phyloP scores from a whole-genome alignment of 2,888 invertebrate genomes.

The Amphiduros pacificus region DNA sequence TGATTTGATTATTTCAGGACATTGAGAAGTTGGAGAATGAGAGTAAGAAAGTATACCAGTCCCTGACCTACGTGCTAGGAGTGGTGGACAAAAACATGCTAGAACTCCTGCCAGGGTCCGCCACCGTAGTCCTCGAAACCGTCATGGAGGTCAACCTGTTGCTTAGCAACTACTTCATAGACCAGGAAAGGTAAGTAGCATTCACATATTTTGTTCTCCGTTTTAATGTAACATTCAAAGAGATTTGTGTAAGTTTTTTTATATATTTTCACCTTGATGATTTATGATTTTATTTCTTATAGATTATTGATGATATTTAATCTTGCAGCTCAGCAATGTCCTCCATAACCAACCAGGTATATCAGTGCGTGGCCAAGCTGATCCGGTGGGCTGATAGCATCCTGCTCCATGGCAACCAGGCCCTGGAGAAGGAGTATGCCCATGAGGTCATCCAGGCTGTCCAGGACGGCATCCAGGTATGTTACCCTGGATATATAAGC shows the following conservation, averaged over 20 bases:
- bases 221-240: neutral
- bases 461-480: conserved; percentile 73
- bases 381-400: conserved; percentile 89
- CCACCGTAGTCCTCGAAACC: conserved; percentile 89
- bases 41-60: conserved; percentile 68
- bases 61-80: conserved; percentile 86
- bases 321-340: conserved; percentile 69
- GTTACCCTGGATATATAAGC: neutral
- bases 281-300: neutral
- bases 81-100: conserved; percentile 88
- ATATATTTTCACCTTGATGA: no score
- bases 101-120: conserved; percentile 91
- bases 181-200: conserved; percentile 46
- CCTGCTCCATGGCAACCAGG: conserved; percentile 64
- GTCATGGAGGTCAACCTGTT: conserved; percentile 67
- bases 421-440: conserved; percentile 41
- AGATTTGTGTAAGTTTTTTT: neutral
- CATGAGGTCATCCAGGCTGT: conserved; percentile 69
- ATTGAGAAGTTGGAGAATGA: conserved; percentile 48
- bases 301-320: neutral
- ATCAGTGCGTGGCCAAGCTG: conserved; percentile 81
- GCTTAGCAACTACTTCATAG: conserved; percentile 46
- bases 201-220: neutral
- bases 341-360: conserved; percentile 83
- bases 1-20: conserved; percentile 40